Conservation (phyloP, 2,113 vertebrate genomes). For the Xenotilapia caudafasciata region DNA sequence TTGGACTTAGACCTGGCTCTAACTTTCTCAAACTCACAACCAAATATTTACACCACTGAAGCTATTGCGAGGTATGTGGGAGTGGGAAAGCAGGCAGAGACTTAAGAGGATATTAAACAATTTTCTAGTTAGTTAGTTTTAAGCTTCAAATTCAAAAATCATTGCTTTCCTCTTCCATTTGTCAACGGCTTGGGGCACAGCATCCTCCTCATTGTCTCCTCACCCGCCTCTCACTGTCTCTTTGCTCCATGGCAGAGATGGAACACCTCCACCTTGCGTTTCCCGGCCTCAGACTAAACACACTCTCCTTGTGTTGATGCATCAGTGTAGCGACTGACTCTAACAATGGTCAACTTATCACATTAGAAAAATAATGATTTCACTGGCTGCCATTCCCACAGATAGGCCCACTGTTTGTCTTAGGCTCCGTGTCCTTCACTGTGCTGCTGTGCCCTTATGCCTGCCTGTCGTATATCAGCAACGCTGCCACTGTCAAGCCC, state of each 20-base stretch:
- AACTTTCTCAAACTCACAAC: not conserved
- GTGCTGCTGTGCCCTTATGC: slow-evolving; percentile 29
- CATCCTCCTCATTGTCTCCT: not conserved
- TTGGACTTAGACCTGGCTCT: not conserved
- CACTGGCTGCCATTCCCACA: slow-evolving; percentile 63
- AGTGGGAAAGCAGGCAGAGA: not conserved
- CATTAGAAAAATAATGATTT: slow-evolving; percentile 74
- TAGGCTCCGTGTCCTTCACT: slow-evolving; percentile 20
- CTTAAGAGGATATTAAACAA: not conserved
- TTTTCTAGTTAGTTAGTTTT: not conserved
- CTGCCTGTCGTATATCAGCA: slow-evolving; percentile 71
- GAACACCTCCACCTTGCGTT: slow-evolving; percentile 59
- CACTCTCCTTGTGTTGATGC: slow-evolving; percentile 53
- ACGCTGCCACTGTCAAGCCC: slow-evolving; percentile 46
- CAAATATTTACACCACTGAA: not conserved
- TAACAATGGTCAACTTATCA: slow-evolving; percentile 56
- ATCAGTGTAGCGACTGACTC: slow-evolving; percentile 38
- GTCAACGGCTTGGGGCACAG: not conserved
- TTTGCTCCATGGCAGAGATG: slow-evolving; percentile 56
- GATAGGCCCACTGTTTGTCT: slow-evolving; percentile 70
- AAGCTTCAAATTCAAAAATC: not conserved
- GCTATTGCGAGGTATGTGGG: not conserved
- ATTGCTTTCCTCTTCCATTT: not conserved
- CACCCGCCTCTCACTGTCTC: not conserved
- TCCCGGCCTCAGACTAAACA: slow-evolving; percentile 71